Evolutionary conservation across 1,140 invertebrate genomes (phyloP).

Genomic region (Lepidurus couesii): DNA sequence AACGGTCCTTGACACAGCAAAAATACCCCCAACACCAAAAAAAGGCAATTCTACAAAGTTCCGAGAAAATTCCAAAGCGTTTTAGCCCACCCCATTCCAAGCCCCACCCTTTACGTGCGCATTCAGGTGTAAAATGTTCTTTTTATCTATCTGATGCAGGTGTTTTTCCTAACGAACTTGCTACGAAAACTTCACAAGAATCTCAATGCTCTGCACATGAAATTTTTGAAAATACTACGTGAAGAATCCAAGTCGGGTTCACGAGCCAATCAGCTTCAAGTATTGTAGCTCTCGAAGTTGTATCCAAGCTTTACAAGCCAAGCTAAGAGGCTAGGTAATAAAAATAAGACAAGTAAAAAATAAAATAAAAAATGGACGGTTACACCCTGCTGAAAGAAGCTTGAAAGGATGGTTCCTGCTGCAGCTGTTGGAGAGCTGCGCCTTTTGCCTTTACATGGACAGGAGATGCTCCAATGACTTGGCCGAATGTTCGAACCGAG

Average conservation of each 20-base stretch:
- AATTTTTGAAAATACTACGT: too few species aligned
- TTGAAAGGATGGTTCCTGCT: background rate
- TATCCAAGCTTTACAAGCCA: background rate
- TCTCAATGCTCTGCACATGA: too few species aligned
- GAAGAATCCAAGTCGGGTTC: background rate
- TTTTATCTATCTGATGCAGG: background rate
- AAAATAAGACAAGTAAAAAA: conserved; percentile 11
- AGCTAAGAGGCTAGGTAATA: background rate
- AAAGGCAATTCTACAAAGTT: background rate
- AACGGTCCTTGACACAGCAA: background rate
- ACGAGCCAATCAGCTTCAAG: background rate
- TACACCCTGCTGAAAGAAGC: conserved; percentile 3
- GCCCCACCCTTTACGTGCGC: background rate
- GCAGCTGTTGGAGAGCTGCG: background rate
- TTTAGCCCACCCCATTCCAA: background rate
- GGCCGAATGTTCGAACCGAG: background rate
- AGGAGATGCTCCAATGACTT: conserved; percentile 12
- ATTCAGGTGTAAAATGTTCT: background rate
- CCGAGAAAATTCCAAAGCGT: background rate
- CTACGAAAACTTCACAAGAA: too few species aligned
- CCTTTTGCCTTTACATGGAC: conserved; percentile 21
- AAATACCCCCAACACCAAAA: background rate
- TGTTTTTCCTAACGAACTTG: background rate
- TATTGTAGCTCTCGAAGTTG: background rate
- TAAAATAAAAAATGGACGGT: background rate